These are phyloP conservation scores for Ormyrus nitidulus DNA, from an alignment of 2,888 invertebrate species.

Conservation along the genomic window DNA sequence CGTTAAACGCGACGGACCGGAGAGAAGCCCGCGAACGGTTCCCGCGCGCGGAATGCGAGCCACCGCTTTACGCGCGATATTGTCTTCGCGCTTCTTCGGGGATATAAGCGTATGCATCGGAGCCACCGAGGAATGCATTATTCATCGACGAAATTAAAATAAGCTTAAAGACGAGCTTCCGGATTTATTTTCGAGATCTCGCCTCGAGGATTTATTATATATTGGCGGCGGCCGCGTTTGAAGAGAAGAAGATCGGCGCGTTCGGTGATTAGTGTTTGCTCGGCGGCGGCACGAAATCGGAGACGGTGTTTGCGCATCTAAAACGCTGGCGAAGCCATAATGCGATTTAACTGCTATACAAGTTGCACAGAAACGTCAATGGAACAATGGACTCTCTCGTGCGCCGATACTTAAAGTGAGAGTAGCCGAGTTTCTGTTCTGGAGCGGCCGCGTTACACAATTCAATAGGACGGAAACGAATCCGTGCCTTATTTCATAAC, in stretches of 20 bases:
- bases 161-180: neutral
- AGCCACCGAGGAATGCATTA: no score
- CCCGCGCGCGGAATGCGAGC: neutral
- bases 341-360: slow-evolving; percentile 31
- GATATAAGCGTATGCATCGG: neutral
- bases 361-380: slow-evolving; percentile 26
- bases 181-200: neutral
- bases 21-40: neutral
- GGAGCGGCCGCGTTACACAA: slow-evolving; percentile 15
- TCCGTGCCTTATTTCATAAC: slow-evolving; percentile 35
- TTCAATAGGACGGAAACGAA: slow-evolving; percentile 42
- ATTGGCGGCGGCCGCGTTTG: no score
- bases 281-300: slow-evolving; percentile 1
- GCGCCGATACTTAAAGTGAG: slow-evolving; percentile 31
- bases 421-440: slow-evolving; percentile 30
- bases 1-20: slow-evolving; percentile 1
- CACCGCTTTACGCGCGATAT: no score
- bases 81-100: no score
- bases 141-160: no score
- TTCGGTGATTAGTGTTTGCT: slow-evolving; percentile 13
- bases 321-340: slow-evolving; percentile 5
- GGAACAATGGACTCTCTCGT: slow-evolving; percentile 20
- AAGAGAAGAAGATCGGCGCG: neutral
- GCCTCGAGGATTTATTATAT: no score
- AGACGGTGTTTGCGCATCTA: slow-evolving; percentile 26